phyloP scores from a whole-genome alignment of 1,140 invertebrate species.

The Cyrtorhinus lividipennis region DNA sequence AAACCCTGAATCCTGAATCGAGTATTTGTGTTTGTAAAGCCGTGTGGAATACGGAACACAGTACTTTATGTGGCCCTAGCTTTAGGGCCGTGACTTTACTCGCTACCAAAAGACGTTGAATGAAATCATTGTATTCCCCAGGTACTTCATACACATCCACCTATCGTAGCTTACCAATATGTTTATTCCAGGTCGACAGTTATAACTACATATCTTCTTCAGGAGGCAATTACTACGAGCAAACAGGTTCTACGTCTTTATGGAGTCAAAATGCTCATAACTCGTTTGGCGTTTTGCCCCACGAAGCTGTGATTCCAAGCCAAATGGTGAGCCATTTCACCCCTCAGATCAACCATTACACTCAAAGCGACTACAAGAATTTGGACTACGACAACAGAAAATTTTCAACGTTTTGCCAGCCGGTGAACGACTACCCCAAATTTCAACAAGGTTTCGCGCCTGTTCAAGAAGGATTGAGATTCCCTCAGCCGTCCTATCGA shows the following conservation, averaged over 20 bases:
- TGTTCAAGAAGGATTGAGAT: too few relatives aligned
- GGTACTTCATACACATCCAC: too few relatives aligned
- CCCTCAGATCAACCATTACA: conserved; percentile 44
- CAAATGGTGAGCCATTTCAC: conserved; percentile 46
- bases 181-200: conserved; percentile 33
- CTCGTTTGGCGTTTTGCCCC: conserved; percentile 59
- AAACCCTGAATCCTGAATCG: too few relatives aligned
- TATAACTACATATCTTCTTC: conserved; percentile 28
- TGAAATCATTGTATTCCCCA: too few relatives aligned
- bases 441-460: conserved; percentile 3
- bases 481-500: too few relatives aligned
- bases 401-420: conserved; percentile 31
- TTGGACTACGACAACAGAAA: conserved; percentile 21
- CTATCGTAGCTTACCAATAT: too few relatives aligned
- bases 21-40: too few relatives aligned
- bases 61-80: too few relatives aligned
- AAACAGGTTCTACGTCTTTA: conserved; percentile 36
- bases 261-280: conserved; percentile 46
- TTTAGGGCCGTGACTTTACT: too few relatives aligned
- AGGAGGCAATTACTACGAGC: conserved; percentile 42
- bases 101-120: too few relatives aligned
- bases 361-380: conserved; percentile 28
- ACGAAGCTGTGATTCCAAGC: conserved; percentile 52
- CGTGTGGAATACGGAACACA: too few relatives aligned
- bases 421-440: conserved; percentile 7